Evolutionary conservation across 2,113 vertebrate species (phyloP).

Genomic region (Rallus limicola): DNA sequence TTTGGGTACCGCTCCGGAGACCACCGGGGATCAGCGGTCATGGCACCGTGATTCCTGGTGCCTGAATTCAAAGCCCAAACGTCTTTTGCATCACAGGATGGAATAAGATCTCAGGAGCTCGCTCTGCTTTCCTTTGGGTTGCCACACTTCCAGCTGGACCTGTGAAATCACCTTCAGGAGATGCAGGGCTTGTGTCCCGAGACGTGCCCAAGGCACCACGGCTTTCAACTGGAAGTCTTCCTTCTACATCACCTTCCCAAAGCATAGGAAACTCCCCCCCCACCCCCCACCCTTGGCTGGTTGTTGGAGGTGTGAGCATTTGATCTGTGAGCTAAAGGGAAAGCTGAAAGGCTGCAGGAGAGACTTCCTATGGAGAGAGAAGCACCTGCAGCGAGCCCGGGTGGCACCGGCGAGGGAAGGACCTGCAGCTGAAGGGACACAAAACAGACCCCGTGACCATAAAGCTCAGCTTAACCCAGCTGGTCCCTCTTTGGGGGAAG

Average conservation of each 20-base stretch:
- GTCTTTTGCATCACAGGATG: not conserved
- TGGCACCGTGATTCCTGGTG: not conserved
- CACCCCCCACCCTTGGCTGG: not conserved
- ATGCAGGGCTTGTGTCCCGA: not conserved
- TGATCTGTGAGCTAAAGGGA: not conserved
- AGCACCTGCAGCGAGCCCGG: not conserved
- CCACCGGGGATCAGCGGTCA: not conserved
- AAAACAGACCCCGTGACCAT: rapidly evolving
- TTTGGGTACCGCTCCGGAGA: not conserved
- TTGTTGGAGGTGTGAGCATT: not conserved
- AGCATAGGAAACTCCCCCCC: not conserved
- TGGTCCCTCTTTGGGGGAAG: not conserved
- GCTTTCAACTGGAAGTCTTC: conserved; percentile 5
- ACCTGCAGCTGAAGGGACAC: not conserved
- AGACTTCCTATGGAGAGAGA: rapidly evolving
- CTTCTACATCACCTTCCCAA: not conserved
- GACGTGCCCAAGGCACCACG: not conserved
- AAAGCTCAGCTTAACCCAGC: not conserved
- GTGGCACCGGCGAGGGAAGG: not conserved
- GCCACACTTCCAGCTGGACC: not conserved
- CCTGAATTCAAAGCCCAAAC: not conserved
- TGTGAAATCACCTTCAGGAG: not conserved
- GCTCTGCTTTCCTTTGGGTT: not conserved
- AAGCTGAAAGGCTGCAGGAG: not conserved
- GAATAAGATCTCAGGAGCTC: not conserved